Conservation (phyloP, 1,140 invertebrate species). For the Chlorops oryzae region DNA sequence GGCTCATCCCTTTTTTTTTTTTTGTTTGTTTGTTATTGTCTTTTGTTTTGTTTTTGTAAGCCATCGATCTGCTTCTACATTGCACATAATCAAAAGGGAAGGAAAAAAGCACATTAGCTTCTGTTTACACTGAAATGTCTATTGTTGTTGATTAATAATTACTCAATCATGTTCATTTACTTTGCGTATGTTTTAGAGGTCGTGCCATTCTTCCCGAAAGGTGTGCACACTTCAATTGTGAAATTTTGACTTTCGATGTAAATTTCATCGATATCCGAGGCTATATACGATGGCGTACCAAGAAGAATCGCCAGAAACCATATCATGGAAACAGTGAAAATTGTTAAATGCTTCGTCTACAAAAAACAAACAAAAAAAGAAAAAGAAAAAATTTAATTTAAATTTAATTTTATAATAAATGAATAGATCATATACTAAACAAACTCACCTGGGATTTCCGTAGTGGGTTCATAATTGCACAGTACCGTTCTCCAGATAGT, state of each 20-base stretch:
- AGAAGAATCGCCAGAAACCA: constrained; percentile 71
- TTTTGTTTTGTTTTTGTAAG: no score
- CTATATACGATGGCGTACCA: constrained; percentile 69
- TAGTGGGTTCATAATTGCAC: constrained; percentile 79
- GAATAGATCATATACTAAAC: no score
- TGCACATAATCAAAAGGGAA: no score
- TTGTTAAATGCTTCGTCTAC: constrained; percentile 51
- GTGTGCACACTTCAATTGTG: constrained; percentile 59
- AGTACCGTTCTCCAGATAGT: constrained; percentile 78
- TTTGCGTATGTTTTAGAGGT: neutral
- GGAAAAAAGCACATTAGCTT: no score
- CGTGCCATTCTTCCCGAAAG: constrained; percentile 51
- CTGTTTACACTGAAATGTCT: no score
- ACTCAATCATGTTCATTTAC: no score
- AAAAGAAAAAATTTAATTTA: no score
- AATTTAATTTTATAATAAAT: no score
- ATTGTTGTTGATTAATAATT: no score
- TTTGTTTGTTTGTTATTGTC: no score
- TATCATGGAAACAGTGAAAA: constrained; percentile 64
- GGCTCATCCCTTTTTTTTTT: no score
- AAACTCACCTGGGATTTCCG: constrained; percentile 54
- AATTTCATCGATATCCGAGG: constrained; percentile 59
- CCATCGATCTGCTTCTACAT: no score
- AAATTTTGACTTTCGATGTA: constrained; percentile 50
- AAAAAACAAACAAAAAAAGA: neutral